These are phyloP conservation scores for Aeoliscus strigatus DNA, from an alignment of 2,797 vertebrate genomes.

Conservation along the genomic window DNA sequence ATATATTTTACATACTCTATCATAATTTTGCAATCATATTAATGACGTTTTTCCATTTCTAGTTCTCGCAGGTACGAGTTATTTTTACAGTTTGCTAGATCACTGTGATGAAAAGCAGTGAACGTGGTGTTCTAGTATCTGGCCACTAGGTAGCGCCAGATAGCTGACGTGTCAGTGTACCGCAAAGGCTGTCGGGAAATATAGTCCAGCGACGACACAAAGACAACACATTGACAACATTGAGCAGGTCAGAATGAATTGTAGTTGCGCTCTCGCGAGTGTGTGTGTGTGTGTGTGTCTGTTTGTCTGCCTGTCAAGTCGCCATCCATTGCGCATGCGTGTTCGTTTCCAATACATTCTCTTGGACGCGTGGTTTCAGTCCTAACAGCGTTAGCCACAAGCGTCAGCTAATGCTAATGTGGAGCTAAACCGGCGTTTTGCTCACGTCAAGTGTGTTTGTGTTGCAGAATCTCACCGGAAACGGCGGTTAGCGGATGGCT, in stretches of 20 bases:
- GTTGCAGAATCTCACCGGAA: neutral
- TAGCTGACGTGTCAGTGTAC: rapidly evolving
- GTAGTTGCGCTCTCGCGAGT: too few species aligned
- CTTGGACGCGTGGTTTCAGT: neutral
- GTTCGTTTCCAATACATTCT: neutral
- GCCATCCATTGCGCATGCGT: neutral
- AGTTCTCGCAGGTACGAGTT: too few species aligned
- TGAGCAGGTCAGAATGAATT: too few species aligned
- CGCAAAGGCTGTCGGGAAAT: conserved; percentile 57
- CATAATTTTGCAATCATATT: too few species aligned
- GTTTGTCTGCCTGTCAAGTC: too few species aligned
- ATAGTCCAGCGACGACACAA: conserved; percentile 4
- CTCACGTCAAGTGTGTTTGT: rapidly evolving
- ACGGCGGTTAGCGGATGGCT: neutral
- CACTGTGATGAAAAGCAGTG: too few species aligned
- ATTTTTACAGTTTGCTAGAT: too few species aligned
- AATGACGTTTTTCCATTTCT: too few species aligned
- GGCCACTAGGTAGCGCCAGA: conserved; percentile 26
- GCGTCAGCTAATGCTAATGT: rapidly evolving
- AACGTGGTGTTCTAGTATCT: neutral
- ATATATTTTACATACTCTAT: too few species aligned
- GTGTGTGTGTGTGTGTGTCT: too few species aligned
- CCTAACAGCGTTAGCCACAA: too few species aligned
- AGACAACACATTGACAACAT: too few species aligned
- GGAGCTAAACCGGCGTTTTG: rapidly evolving